phyloP scores from a whole-genome alignment of 2,888 invertebrate species.

The Linyphia triangularis region DNA sequence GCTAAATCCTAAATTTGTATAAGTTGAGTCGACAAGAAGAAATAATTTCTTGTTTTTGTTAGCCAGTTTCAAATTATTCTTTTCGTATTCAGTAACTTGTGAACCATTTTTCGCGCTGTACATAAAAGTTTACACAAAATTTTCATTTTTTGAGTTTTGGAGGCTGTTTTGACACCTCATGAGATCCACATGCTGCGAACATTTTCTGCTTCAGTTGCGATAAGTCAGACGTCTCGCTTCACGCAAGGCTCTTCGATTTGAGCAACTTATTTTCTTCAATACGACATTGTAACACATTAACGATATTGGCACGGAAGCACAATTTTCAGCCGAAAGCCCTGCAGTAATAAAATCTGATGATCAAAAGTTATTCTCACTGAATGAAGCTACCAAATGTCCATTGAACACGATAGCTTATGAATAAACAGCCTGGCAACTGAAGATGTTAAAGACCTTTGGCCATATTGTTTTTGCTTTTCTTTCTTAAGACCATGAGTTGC shows the following conservation, averaged over 20 bases:
- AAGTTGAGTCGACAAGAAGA: no score
- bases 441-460: background rate
- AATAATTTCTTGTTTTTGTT: no score
- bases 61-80: no score
- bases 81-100: background rate
- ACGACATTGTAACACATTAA: constrained; percentile 4
- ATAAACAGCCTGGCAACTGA: background rate
- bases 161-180: constrained; percentile 7
- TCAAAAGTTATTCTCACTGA: background rate
- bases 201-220: constrained; percentile 41
- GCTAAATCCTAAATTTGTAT: no score
- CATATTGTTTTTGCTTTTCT: background rate
- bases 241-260: background rate
- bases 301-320: background rate
- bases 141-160: background rate
- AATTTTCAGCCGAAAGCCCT: background rate
- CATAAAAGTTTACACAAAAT: background rate
- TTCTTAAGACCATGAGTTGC: no score
- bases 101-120: background rate
- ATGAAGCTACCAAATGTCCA: background rate
- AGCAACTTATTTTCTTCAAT: background rate
- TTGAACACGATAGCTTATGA: background rate
- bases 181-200: background rate
- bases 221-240: constrained; percentile 12
- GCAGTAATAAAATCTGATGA: background rate